A percentile compares a stretch with the other conserved stretches of the same genome.
Conservation (phyloP, 2,797 vertebrate species). For the Jordanella pulchra region DNA sequence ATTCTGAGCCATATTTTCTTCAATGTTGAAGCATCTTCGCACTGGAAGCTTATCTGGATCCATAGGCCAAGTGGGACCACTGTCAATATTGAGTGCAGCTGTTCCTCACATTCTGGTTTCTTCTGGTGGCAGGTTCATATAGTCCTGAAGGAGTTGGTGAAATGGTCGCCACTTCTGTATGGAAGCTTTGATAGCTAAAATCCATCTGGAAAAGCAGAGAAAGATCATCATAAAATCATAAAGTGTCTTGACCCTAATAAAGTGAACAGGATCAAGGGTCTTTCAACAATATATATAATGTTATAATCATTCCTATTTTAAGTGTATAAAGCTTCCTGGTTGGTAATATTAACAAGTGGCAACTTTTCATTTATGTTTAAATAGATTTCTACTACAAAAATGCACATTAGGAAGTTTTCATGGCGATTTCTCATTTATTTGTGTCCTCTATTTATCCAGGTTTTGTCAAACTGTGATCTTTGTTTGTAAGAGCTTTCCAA, state of each 20-base stretch:
- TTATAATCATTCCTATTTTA: not conserved
- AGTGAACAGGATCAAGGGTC: no score
- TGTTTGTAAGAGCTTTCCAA: not conserved
- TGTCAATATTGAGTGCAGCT: not conserved
- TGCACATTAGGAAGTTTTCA: not conserved
- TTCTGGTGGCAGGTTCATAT: slow-evolving; percentile 83
- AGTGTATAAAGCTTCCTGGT: not conserved
- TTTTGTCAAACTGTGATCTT: not conserved
- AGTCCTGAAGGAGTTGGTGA: slow-evolving; percentile 87
- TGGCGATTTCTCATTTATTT: not conserved
- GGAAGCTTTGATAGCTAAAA: slow-evolving; percentile 85
- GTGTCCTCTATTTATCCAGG: no score
- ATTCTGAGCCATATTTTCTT: not conserved
- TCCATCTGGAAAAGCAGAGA: slow-evolving; percentile 81
- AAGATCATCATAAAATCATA: not conserved
- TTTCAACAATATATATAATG: no score
- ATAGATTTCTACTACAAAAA: not conserved
- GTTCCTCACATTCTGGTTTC: slow-evolving; percentile 86
- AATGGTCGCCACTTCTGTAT: slow-evolving; percentile 90
- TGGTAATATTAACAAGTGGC: not conserved
- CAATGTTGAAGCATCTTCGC: not conserved
- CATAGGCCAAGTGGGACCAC: not conserved
- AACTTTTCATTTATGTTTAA: not conserved
- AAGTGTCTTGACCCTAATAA: not conserved
- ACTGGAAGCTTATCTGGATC: not conserved